Base-by-base conservation (phyloP, 1,140 invertebrate genomes). In the Littorina saxatilis region DNA sequence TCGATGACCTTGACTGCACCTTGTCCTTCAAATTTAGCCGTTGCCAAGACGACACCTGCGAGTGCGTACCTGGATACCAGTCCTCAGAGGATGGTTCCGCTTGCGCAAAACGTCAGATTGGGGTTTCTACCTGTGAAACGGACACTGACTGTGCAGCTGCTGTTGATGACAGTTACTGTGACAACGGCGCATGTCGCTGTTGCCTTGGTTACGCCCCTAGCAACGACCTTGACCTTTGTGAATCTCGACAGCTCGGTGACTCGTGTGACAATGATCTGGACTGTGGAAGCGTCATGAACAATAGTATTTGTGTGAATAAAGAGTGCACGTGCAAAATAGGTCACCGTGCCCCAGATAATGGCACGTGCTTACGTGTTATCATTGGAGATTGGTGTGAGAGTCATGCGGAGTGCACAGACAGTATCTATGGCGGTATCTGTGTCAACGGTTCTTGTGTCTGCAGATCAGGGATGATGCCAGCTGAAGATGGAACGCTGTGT, bases 111-210 rank as follows among this genome's bases (percentile, higher is more conserved):
- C 58, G 79, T 11, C 78, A 74, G 35, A 75, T 87, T 23, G 82
- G 82, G 17, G 80, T 84, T 73, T 35, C 61, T 0, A 81, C 82
- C 2, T 87, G 86, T 63, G 11, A 20, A 0, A 39, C 35, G 7
- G 78, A 85, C 39, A 37, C 29, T 20, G 86, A 87, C 75, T 87
- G 86, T 73, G 73, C 17, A 15, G 78, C 83, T 43, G 80, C 84
- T 27, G 63, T 87, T 32, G 43, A 72, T 20, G 77, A 85, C 39
- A 87, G 86, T 35, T 66, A n/a, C 73, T 87, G 86, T 43, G 29
- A 23, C 29, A 52, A 23, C 55, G 74, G 75, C 4, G 68, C 72
- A 13, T 87, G 86, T 50, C 77, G 76, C 15, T 87, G 86, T 61
- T 35, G 52, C 7, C 13, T 50, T 29, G 84, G 84, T 17, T 87